Evolutionary conservation across 2,797 vertebrate species (phyloP).

Genomic region (Acomys russatus): DNA sequence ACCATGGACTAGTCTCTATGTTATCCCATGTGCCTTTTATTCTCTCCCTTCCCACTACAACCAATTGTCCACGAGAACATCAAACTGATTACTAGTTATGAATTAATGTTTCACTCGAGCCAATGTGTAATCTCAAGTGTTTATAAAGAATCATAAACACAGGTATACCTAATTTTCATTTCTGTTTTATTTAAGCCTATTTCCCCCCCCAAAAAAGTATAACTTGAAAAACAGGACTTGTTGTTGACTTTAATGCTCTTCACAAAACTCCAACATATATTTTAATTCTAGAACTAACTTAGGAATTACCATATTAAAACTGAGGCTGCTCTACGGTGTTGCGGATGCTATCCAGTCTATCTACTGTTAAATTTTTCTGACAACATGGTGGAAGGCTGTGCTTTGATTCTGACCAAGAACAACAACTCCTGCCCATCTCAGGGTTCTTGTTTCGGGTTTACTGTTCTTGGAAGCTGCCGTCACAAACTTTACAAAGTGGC

Average conservation of each 20-base stretch:
- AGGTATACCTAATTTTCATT: neutral
- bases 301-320: constrained; percentile 10
- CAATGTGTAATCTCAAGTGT: constrained; percentile 11
- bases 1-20: neutral
- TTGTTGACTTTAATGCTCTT: constrained; percentile 35
- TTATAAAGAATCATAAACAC: constrained; percentile 45
- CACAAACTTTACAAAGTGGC: neutral
- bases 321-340: constrained; percentile 8
- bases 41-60: neutral
- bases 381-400: neutral
- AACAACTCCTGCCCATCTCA: neutral
- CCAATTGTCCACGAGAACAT: neutral
- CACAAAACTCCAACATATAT: constrained; percentile 32
- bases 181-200: neutral
- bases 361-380: constrained; percentile 4
- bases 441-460: constrained; percentile 11
- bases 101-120: neutral
- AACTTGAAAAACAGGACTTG: neutral
- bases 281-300: constrained; percentile 55
- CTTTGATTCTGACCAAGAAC: constrained; percentile 53
- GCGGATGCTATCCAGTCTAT: neutral
- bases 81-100: neutral
- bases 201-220: neutral
- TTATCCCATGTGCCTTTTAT: neutral
- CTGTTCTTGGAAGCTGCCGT: neutral